Evolutionary conservation across 2,113 vertebrate species (phyloP), one percentile per base, ranked within the genome.

Genomic region (Mastomys coucha): DNA sequence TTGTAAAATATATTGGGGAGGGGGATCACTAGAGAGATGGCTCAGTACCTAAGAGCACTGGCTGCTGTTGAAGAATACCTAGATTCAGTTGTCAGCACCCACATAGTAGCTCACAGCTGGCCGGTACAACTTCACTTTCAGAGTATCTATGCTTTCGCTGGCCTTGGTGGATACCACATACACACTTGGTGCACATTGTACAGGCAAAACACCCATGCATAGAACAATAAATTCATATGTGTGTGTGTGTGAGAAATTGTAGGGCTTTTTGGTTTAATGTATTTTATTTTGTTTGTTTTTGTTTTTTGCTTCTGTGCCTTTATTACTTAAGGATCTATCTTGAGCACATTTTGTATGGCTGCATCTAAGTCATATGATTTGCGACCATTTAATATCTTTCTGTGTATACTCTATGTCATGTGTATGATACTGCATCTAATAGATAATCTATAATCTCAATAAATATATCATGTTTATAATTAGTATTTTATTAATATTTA

Each of bases 361-460:
- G 22, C 22, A n/a, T 63, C 19, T 91, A 65, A 53, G 56, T 65
- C 14, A n/a, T 77, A 45, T 75, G 70, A 95, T 94, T 69, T 24
- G 1, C 67, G 49, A 75, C 10, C 24, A 80, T 26, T 69, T 65
- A 53, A 26, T 88, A 93, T 60, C 77, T 84, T 94, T 56, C 49
- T 67, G 16, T 63, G 69, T 42, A 58, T 11, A 42, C 39, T 20
- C 7, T 42, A 10, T 53, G 28, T 65, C 72, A 84, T 51, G 36
- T 69, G 33, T 87, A 77, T 26, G 39, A 12, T 11, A 85, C 67
- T 73, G 22, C 58, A 81, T 72, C 91, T 39, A 95, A 65, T 58
- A 89, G 33, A 58, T 90, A 4, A 72, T n/a, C 89, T 89, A 81
- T 81, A 12, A 20, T 91, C 70, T 93, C 31, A 87, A 28, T 63